A percentile compares a stretch with the other conserved stretches of the same genome.
Conservation (phyloP, 2,113 vertebrate species). For the Cacatua alba region DNA sequence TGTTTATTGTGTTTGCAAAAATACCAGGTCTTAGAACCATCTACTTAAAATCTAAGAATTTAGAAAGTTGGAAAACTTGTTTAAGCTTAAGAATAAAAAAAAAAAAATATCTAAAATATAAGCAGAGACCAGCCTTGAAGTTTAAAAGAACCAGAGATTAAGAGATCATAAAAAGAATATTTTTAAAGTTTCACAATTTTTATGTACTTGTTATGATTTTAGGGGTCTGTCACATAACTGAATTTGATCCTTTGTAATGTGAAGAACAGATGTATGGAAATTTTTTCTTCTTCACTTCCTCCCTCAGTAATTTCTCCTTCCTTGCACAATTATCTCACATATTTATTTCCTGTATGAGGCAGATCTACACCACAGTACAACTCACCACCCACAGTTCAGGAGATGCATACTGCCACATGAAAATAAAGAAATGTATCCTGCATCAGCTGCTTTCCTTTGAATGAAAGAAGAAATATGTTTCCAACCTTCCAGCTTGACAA, state of each 20-base stretch:
- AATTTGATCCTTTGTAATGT: conserved; percentile 4
- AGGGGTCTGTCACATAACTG: not conserved
- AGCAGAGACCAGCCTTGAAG: not conserved
- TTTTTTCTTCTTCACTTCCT: conserved; percentile 24
- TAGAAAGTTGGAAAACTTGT: not conserved
- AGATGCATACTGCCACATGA: conserved; percentile 8
- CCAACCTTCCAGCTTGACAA: conserved; percentile 33
- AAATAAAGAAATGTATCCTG: conserved; percentile 47
- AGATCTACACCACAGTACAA: not conserved
- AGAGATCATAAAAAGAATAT: not conserved
- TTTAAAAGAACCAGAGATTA: not conserved
- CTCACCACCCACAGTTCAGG: conserved; percentile 37
- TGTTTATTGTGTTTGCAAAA: not conserved
- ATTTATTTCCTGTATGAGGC: conserved; percentile 36
- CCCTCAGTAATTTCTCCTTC: not conserved
- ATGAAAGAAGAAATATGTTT: conserved; percentile 57
- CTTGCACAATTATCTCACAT: conserved; percentile 35
- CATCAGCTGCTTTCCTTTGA: conserved; percentile 44
- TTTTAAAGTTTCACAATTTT: not conserved
- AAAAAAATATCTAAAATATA: not conserved
- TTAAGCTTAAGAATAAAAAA: not conserved
- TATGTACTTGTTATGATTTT: not conserved
- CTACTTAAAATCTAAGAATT: not conserved
- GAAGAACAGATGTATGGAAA: conserved; percentile 6
- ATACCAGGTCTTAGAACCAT: not conserved